Percentiles rank a stretch among this genome's conserved stretches.
Evolutionary conservation across 2,888 invertebrate genomes (phyloP).

Genomic region (Calameuta filiformis): DNA sequence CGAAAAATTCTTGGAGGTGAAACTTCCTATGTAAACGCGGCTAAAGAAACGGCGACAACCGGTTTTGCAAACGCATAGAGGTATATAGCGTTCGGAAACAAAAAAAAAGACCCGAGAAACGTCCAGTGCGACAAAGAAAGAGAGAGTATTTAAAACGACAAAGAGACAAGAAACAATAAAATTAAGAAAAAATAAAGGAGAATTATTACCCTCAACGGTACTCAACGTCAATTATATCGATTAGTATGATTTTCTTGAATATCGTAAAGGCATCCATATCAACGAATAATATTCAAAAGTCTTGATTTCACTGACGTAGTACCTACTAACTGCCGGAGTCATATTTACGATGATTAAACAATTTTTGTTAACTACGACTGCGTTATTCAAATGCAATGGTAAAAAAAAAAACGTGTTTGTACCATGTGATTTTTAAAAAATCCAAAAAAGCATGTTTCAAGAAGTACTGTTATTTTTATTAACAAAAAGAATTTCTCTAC

Average conservation of each 20-base stretch:
- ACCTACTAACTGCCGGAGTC: too few species aligned
- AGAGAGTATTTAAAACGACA: not conserved
- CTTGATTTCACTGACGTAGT: too few species aligned
- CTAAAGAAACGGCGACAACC: conserved; percentile 31
- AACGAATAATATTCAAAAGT: not conserved
- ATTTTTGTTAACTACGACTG: too few species aligned
- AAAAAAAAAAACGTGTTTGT: not conserved
- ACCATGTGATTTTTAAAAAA: not conserved
- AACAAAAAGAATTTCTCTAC: not conserved
- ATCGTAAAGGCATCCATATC: not conserved
- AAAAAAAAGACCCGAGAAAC: not conserved
- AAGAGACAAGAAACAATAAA: conserved; percentile 4
- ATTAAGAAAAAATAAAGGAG: not conserved
- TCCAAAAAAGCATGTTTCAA: not conserved
- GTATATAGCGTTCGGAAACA: not conserved
- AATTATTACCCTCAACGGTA: not conserved
- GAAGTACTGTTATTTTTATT: not conserved
- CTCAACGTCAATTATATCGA: not conserved
- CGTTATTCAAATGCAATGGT: too few species aligned
- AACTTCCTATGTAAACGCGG: conserved; percentile 38
- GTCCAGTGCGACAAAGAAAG: not conserved
- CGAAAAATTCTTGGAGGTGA: conserved; percentile 36
- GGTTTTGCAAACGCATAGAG: conserved; percentile 29
- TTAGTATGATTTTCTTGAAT: not conserved
- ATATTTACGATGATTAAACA: too few species aligned